Evolutionary conservation across 2,888 invertebrate species (phyloP).

Genomic region (Pristionchus exspectatus): DNA sequence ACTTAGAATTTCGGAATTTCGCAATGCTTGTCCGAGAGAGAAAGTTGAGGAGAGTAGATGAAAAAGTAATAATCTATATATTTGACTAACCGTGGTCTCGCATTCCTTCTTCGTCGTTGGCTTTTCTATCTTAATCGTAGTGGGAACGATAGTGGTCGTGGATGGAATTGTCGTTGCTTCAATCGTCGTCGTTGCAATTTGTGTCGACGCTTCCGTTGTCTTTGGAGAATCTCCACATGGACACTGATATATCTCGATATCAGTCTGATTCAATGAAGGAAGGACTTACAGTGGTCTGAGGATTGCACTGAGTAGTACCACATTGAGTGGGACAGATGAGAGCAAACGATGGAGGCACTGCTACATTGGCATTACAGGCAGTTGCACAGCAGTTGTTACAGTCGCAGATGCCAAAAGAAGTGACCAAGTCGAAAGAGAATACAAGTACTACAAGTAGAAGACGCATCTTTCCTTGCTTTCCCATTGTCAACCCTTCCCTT

Average conservation of each 20-base stretch:
- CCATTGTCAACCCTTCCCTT: conserved; percentile 48
- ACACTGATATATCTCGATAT: background rate
- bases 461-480: background rate
- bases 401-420: background rate
- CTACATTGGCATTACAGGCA: background rate
- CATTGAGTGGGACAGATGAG: background rate
- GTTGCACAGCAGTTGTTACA: background rate
- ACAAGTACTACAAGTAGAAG: background rate
- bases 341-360: background rate
- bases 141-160: background rate
- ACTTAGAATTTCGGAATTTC: background rate
- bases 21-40: background rate
- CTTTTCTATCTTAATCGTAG: background rate
- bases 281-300: background rate
- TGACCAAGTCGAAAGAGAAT: background rate
- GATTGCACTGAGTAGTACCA: background rate
- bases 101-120: background rate
- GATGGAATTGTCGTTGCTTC: background rate
- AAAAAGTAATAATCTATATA: background rate
- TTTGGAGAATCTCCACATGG: background rate
- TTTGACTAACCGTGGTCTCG: background rate
- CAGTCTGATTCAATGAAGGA: background rate
- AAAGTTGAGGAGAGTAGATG: background rate
- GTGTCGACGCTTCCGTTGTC: background rate
- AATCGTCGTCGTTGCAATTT: background rate